Percentiles rank a stretch among this genome's conserved stretches.
These are phyloP conservation scores for Echinarachnius parma DNA, from an alignment of 53 echinoderm and acorn worm species.

Conservation along the genomic window DNA sequence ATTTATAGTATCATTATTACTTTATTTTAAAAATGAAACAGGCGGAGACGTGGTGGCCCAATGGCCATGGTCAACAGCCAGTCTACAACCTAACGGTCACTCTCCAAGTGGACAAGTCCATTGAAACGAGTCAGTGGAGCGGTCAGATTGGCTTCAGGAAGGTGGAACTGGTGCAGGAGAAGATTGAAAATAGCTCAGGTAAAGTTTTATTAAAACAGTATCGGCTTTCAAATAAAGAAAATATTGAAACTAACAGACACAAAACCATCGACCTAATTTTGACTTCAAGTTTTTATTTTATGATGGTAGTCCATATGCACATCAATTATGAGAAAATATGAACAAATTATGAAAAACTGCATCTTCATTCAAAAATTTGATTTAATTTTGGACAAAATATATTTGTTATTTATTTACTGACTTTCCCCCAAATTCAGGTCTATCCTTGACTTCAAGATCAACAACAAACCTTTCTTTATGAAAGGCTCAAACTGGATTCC, in stretches of 20 bases:
- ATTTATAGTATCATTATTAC: no score
- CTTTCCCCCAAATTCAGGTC: no score
- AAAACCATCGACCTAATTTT: no score
- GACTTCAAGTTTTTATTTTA: no score
- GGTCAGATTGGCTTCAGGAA: conserved; percentile 69
- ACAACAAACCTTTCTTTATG: conserved; percentile 66
- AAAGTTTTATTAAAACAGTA: neutral
- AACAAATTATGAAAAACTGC: no score
- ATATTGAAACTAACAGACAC: no score
- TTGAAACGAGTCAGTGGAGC: conserved; percentile 36
- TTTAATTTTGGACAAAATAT: no score
- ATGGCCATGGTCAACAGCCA: conserved; percentile 72
- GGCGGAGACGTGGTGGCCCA: conserved; percentile 87
- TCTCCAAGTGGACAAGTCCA: conserved; percentile 10
- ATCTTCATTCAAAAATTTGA: no score
- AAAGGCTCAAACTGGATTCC: conserved; percentile 99
- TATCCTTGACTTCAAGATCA: conserved; percentile 93
- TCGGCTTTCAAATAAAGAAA: no score
- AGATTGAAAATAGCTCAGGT: conserved; percentile 52
- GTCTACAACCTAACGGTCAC: conserved; percentile 63
- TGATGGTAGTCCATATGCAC: no score
- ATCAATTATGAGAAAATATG: no score
- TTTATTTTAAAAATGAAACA: neutral
- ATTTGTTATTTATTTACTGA: no score
- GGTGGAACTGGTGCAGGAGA: conserved; percentile 69